Percentiles rank a stretch among this genome's conserved stretches.
These are phyloP conservation scores for Ligdia adustata DNA, from an alignment of 2,888 invertebrate genomes.

Conservation along the genomic window DNA sequence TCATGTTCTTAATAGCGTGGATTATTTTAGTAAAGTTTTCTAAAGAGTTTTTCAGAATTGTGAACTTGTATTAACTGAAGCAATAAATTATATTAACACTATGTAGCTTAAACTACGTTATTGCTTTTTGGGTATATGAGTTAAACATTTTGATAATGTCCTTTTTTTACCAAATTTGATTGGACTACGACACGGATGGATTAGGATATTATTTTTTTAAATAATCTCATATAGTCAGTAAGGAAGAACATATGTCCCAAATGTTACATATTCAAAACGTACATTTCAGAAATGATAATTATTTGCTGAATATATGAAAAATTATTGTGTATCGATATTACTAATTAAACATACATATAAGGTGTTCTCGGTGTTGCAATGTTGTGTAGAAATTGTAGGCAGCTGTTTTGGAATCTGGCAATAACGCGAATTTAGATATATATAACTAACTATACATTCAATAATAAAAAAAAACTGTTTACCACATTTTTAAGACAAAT, in stretches of 20 bases:
- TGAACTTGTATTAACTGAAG: no score
- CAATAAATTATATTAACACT: no score
- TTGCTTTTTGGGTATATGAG: no score
- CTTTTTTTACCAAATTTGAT: no score
- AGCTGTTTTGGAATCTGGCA: neutral
- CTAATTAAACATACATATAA: slow-evolving; percentile 14
- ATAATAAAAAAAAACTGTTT: no score
- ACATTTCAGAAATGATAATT: slow-evolving; percentile 34
- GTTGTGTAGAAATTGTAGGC: slow-evolving; percentile 15
- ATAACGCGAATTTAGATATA: neutral
- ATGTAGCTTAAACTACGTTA: no score
- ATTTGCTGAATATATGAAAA: slow-evolving; percentile 23
- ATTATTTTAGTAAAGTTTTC: no score
- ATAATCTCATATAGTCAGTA: slow-evolving; percentile 39
- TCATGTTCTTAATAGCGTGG: no score
- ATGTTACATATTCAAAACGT: slow-evolving; percentile 38
- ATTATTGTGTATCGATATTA: slow-evolving; percentile 14
- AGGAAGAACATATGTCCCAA: slow-evolving; percentile 43
- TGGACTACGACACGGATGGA: slow-evolving; percentile 14
- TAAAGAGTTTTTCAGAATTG: no score
- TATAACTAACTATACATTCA: no score
- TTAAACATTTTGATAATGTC: no score
- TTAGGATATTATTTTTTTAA: slow-evolving; percentile 39
- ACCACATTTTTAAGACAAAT: no score
- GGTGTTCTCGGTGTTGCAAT: slow-evolving; percentile 24